Conservation (phyloP, 2,888 invertebrate genomes). For the Byasa hedistus region DNA sequence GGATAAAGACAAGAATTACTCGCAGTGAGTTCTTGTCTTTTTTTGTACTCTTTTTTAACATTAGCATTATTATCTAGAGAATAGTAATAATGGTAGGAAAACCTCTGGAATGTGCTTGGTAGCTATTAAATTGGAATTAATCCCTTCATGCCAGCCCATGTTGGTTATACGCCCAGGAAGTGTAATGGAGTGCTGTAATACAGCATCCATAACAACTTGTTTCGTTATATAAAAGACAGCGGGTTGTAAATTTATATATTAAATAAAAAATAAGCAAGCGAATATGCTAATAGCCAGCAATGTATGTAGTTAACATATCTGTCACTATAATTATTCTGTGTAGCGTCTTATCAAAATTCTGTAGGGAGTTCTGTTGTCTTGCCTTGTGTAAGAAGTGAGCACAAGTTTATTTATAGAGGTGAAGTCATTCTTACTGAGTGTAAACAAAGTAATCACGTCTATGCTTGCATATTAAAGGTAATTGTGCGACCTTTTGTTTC, state of each 20-base stretch:
- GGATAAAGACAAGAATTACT: neutral
- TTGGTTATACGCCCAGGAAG: too few relatives aligned
- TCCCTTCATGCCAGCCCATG: too few relatives aligned
- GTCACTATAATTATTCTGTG: constrained; percentile 12
- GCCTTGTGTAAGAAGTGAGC: constrained; percentile 32
- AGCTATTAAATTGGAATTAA: neutral
- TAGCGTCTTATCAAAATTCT: constrained; percentile 27
- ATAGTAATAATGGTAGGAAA: neutral
- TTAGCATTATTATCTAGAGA: neutral
- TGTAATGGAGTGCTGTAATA: too few relatives aligned
- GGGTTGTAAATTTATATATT: too few relatives aligned
- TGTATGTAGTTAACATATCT: neutral
- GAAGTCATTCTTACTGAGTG: constrained; percentile 61
- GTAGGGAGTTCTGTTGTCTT: constrained; percentile 13
- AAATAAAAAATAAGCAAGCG: too few relatives aligned
- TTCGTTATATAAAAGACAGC: too few relatives aligned
- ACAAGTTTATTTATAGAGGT: constrained; percentile 65
- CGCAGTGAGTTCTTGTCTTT: neutral
- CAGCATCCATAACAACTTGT: too few relatives aligned
- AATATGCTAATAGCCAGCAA: too few relatives aligned
- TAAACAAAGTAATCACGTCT: constrained; percentile 37
- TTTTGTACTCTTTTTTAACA: neutral
- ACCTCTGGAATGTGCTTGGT: neutral
- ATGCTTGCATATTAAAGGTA: constrained; percentile 15
- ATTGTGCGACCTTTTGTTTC: constrained; percentile 6